Evolutionary conservation across 64 coral and sea anemone species (phyloP).

Genomic region (Cladopsammia gracilis): DNA sequence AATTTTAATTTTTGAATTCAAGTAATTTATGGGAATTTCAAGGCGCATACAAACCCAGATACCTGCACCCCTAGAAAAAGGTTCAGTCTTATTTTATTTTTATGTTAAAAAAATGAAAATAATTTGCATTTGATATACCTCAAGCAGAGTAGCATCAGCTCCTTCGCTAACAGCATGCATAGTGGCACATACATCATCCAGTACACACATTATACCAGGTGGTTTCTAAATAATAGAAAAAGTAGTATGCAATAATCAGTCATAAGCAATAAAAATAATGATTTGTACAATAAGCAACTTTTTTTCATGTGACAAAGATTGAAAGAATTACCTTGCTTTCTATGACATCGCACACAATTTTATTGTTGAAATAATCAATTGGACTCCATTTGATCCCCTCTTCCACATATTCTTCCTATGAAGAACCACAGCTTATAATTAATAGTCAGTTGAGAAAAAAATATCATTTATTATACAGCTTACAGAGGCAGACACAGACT

Average conservation of each 20-base stretch:
- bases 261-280: not conserved
- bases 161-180: slow-evolving; percentile 99
- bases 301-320: too few relatives aligned
- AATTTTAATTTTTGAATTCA: too few relatives aligned
- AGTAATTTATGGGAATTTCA: too few relatives aligned
- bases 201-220: slow-evolving; percentile 93
- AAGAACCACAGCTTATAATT: not conserved
- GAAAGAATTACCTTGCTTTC: slow-evolving; percentile 84
- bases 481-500: too few relatives aligned
- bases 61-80: not conserved
- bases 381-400: slow-evolving; percentile 97
- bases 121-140: slow-evolving; percentile 55
- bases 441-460: too few relatives aligned
- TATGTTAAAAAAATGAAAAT: not conserved
- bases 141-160: slow-evolving; percentile 94
- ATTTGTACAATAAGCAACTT: too few relatives aligned
- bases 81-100: not conserved
- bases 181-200: slow-evolving; percentile 99
- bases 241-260: not conserved
- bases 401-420: slow-evolving; percentile 97
- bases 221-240: slow-evolving; percentile 71
- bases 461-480: too few relatives aligned
- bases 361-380: slow-evolving; percentile 99
- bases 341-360: slow-evolving; percentile 99
- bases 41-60: too few relatives aligned